Percentiles rank a stretch among this genome's conserved stretches.
Evolutionary conservation across 1,140 invertebrate genomes (phyloP).

Genomic region (Ceratina calcarata): DNA sequence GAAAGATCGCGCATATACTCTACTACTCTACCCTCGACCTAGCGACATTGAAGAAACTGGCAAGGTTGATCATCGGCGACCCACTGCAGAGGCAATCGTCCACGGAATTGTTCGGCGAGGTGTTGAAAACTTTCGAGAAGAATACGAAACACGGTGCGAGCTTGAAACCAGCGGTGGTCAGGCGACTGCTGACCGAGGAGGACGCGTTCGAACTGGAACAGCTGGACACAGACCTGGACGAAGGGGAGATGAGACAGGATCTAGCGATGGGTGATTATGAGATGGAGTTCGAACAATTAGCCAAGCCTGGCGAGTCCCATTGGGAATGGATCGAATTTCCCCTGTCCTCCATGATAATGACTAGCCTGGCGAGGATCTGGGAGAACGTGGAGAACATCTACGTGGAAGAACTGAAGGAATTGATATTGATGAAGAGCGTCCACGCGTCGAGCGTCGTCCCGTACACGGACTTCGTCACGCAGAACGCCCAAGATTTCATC

Average conservation of each 20-base stretch:
- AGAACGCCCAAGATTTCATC: constrained; percentile 81
- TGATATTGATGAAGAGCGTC: constrained; percentile 80
- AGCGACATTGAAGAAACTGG: constrained; percentile 80
- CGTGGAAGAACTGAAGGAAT: constrained; percentile 79
- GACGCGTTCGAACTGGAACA: not conserved
- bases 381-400: constrained; percentile 81
- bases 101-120: constrained; percentile 79
- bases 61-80: constrained; percentile 80
- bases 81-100: constrained; percentile 76
- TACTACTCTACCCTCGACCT: constrained; percentile 81
- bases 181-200: constrained; percentile 7
- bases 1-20: constrained; percentile 81
- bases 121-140: constrained; percentile 68
- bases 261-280: not conserved
- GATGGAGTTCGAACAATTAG: not conserved
- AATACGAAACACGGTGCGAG: not conserved
- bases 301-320: constrained; percentile 77
- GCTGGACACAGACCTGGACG: not conserved
- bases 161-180: constrained; percentile 27
- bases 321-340: constrained; percentile 81
- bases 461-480: constrained; percentile 79
- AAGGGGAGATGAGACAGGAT: not conserved
- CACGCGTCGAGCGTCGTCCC: constrained; percentile 80
- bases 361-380: constrained; percentile 81
- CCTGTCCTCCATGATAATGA: constrained; percentile 71